Percentiles rank a stretch among this genome's conserved stretches.
These are phyloP conservation scores for Carcinoscorpius rotundicauda DNA, from an alignment of 1,140 invertebrate species.

Conservation along the genomic window DNA sequence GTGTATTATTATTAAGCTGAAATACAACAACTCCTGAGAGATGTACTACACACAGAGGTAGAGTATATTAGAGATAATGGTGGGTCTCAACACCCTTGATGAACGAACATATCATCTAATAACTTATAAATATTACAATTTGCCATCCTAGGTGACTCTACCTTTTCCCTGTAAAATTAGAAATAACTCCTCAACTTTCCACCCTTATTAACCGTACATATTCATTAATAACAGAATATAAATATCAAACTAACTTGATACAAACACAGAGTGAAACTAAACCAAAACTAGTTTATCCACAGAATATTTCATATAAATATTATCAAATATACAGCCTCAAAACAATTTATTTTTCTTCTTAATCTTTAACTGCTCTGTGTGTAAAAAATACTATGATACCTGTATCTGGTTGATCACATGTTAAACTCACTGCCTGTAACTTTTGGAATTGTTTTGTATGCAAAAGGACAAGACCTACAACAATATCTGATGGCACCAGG, in stretches of 20 bases:
- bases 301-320: not conserved
- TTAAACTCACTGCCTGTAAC: constrained; percentile 51
- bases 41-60: too few species aligned
- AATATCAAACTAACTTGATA: not conserved
- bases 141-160: too few species aligned
- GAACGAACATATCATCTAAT: too few species aligned
- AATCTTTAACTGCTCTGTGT: constrained; percentile 12
- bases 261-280: not conserved
- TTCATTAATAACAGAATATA: too few species aligned
- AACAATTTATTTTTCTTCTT: not conserved
- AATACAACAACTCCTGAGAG: too few species aligned
- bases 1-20: too few species aligned
- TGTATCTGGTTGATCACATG: constrained; percentile 12
- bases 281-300: not conserved
- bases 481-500: constrained; percentile 74
- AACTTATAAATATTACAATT: too few species aligned
- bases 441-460: constrained; percentile 38
- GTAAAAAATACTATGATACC: constrained; percentile 16
- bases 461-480: constrained; percentile 70
- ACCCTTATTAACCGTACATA: too few species aligned
- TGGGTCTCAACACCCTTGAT: too few species aligned
- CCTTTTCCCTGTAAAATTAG: too few species aligned
- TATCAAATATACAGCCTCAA: not conserved
- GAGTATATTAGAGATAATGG: too few species aligned
- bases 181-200: too few species aligned